phyloP scores from a whole-genome alignment of 2,888 invertebrate species.

The Ditula angustiorana region DNA sequence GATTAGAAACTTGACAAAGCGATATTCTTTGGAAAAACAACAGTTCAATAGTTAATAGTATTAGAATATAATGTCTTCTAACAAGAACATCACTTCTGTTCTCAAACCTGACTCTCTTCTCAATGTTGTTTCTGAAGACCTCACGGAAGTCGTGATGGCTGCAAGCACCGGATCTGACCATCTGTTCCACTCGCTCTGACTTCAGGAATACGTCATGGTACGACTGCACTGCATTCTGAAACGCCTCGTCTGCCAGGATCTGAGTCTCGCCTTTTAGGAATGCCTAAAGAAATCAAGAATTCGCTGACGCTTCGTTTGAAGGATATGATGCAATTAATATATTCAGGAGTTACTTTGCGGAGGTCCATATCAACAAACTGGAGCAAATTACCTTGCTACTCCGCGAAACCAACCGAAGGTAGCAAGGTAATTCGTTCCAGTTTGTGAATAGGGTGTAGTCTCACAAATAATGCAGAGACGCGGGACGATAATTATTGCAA shows the following conservation, averaged over 20 bases:
- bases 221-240: conserved; percentile 99
- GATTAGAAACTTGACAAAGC: neutral
- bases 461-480: no score
- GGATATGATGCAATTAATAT: no score
- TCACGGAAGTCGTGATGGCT: conserved; percentile 99
- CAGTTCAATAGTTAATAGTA: neutral
- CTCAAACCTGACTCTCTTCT: conserved; percentile 95
- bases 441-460: no score
- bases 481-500: no score
- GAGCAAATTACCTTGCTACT: no score
- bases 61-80: no score
- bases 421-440: no score
- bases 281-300: conserved; percentile 81
- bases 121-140: conserved; percentile 97
- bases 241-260: conserved; percentile 98
- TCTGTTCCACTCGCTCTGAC: conserved; percentile 97
- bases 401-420: no score
- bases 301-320: neutral
- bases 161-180: conserved; percentile 99
- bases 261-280: conserved; percentile 99
- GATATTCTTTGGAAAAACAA: neutral
- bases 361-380: no score
- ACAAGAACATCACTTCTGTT: no score
- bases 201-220: conserved; percentile 98
- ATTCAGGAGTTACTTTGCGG: no score